These are phyloP conservation scores for Kradibia gibbosae DNA, from an alignment of 1,140 invertebrate species.

Conservation along the genomic window DNA sequence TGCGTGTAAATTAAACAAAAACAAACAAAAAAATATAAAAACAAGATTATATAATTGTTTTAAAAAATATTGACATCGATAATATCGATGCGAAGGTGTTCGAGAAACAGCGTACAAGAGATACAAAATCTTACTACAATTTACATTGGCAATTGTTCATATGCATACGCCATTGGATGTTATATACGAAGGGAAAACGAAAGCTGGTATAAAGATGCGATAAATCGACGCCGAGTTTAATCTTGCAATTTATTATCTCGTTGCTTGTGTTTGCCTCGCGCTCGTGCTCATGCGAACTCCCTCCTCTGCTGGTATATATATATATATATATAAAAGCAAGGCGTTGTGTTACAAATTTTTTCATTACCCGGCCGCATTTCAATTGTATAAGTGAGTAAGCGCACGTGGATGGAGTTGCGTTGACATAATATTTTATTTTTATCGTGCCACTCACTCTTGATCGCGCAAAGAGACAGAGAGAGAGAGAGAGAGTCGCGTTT, in stretches of 20 bases:
- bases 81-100: background rate
- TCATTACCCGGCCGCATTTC: background rate
- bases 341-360: constrained; percentile 17
- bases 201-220: constrained; percentile 17
- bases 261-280: constrained; percentile 14
- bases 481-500: constrained; percentile 20
- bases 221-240: constrained; percentile 36
- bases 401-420: background rate
- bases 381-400: constrained; percentile 7
- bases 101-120: background rate
- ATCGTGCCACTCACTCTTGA: background rate
- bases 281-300: constrained; percentile 1
- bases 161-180: background rate
- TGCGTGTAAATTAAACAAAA: background rate
- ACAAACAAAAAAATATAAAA: constrained; percentile 1
- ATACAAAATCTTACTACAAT: constrained; percentile 12
- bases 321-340: background rate
- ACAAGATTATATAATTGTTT: background rate
- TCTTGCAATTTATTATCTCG: constrained; percentile 29
- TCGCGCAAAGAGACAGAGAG: too few relatives aligned
- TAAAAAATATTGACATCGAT: background rate
- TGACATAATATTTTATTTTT: constrained; percentile 38
- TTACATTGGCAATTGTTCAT: constrained; percentile 36
- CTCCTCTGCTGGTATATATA: background rate
- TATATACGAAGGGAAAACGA: background rate